Conservation (phyloP, 2,888 invertebrate species). For the Cyaniris semiargus region DNA sequence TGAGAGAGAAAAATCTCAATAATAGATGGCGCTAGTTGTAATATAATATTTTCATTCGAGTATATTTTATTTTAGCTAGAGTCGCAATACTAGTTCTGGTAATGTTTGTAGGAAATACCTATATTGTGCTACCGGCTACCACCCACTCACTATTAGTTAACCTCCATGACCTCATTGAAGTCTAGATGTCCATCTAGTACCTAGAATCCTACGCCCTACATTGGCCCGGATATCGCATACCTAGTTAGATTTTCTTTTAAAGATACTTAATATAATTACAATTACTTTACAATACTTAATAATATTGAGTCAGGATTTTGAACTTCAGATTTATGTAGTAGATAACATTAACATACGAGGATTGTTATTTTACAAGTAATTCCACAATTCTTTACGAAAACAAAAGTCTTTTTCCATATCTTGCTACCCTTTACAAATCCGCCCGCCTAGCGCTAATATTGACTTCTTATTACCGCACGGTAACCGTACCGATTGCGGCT, state of each 20-base stretch:
- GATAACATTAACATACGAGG: too few species aligned
- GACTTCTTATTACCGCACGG: conserved; percentile 57
- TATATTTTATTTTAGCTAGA: neutral
- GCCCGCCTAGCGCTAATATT: conserved; percentile 64
- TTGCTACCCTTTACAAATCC: conserved; percentile 49
- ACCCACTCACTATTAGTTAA: neutral
- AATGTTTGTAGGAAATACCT: neutral
- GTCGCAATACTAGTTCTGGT: neutral
- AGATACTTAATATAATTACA: too few species aligned
- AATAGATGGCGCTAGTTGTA: too few species aligned
- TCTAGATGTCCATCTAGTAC: neutral
- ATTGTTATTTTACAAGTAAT: neutral
- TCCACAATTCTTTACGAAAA: neutral
- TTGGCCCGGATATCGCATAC: neutral
- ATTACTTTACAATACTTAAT: too few species aligned
- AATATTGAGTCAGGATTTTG: neutral
- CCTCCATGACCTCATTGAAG: conserved; percentile 10
- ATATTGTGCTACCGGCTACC: neutral
- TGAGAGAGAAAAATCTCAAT: too few species aligned
- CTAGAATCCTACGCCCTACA: neutral
- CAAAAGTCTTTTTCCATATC: conserved; percentile 49
- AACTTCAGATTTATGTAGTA: too few species aligned
- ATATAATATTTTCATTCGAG: too few species aligned
- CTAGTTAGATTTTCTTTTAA: neutral
- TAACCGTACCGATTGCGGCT: conserved; percentile 46